Conservation (phyloP, 2,113 vertebrate genomes). For the Neoarius graeffei region DNA sequence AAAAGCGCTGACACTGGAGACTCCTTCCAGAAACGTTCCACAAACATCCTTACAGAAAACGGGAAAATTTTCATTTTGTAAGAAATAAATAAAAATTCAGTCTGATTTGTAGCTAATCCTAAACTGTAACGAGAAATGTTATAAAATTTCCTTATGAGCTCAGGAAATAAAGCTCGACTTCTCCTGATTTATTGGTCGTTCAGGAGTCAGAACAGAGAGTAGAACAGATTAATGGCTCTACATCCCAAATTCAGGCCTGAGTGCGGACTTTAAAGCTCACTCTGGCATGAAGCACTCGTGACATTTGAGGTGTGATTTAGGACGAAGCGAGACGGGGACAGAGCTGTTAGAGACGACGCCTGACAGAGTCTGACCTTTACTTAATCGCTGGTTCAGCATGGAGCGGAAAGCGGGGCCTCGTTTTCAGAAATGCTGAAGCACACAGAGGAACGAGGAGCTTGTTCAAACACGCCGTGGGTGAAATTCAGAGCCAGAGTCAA, state of each 20-base stretch:
- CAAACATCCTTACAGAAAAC: not conserved
- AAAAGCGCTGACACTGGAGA: not conserved
- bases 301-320: constrained; percentile 27
- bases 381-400: not conserved
- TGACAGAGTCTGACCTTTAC: constrained; percentile 18
- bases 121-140: not conserved
- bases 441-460: no score
- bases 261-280: constrained; percentile 1
- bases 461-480: not conserved
- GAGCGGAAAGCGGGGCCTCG: not conserved
- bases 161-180: not conserved
- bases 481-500: not conserved
- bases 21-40: not conserved
- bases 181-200: not conserved
- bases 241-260: not conserved
- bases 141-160: not conserved
- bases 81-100: not conserved
- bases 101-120: not conserved
- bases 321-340: not conserved
- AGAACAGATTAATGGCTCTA: not conserved
- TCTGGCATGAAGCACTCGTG: not conserved
- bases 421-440: not conserved
- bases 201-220: not conserved
- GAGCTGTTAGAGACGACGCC: constrained; percentile 1
- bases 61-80: not conserved